Conservation (phyloP, 35 echinoderm and acorn worm genomes). For the Lytechinus pictus region DNA sequence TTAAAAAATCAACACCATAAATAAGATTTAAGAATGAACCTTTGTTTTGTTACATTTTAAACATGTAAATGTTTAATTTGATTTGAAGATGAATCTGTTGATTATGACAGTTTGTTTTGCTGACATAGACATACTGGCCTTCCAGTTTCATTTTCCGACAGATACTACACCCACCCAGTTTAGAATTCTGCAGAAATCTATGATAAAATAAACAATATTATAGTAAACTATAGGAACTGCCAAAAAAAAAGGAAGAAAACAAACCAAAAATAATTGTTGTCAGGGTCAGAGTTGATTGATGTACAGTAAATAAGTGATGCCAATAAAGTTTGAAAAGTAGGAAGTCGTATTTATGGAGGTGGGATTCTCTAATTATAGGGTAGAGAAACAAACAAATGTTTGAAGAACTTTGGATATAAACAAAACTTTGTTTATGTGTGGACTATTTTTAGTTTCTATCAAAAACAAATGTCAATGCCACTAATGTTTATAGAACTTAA, state of each 20-base stretch:
- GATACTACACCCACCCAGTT: no score
- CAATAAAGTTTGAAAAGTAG: background rate
- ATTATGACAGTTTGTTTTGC: no score
- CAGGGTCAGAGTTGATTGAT: background rate
- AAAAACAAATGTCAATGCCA: background rate
- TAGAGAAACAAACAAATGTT: background rate
- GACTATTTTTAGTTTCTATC: background rate
- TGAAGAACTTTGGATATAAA: background rate
- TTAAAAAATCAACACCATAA: no score
- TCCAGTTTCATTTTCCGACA: no score
- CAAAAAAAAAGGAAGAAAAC: background rate
- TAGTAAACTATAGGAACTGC: background rate
- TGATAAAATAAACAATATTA: background rate
- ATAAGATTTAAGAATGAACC: no score
- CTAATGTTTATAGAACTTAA: background rate
- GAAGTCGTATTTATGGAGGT: background rate
- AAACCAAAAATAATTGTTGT: background rate
- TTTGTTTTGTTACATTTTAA: no score
- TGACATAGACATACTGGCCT: no score
- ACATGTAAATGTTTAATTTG: no score
- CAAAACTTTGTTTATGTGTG: background rate
- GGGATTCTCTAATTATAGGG: background rate
- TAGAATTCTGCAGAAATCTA: no score
- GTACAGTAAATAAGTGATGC: background rate
- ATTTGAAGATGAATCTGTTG: no score